phyloP scores from a whole-genome alignment of 2,113 vertebrate species.

The Chaetops frenatus region DNA sequence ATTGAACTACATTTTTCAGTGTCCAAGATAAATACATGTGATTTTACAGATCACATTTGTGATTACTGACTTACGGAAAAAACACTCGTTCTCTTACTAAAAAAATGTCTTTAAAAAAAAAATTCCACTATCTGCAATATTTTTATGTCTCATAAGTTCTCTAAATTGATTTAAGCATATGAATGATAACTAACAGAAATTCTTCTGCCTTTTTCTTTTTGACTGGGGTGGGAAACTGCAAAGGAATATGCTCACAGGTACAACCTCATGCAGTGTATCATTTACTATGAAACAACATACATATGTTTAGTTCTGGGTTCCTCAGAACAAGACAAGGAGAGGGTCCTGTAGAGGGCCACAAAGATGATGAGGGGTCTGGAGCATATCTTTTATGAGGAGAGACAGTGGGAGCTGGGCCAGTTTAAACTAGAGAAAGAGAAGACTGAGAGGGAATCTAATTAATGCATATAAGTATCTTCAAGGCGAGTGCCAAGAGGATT shows the following conservation, averaged over 20 bases:
- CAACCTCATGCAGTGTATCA: neutral
- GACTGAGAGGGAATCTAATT: neutral
- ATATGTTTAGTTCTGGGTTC: neutral
- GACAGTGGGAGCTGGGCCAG: neutral
- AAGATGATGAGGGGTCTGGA: neutral
- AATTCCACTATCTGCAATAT: neutral
- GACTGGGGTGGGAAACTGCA: neutral
- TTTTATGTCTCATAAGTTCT: neutral
- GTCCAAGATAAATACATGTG: neutral
- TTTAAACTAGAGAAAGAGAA: neutral
- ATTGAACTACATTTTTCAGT: neutral
- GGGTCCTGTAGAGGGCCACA: neutral
- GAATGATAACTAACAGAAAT: neutral
- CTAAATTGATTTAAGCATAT: neutral
- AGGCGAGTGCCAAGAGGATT: neutral
- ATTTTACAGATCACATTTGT: neutral
- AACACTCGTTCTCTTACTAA: neutral
- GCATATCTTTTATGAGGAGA: neutral
- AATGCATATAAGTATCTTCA: neutral
- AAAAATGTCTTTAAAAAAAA: neutral
- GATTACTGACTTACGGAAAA: rapidly evolving
- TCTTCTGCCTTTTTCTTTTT: neutral
- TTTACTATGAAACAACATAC: rapidly evolving
- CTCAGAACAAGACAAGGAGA: neutral
- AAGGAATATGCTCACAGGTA: neutral